phyloP scores from a whole-genome alignment of 2,888 invertebrate genomes.

The Caenorhabditis virilis region DNA sequence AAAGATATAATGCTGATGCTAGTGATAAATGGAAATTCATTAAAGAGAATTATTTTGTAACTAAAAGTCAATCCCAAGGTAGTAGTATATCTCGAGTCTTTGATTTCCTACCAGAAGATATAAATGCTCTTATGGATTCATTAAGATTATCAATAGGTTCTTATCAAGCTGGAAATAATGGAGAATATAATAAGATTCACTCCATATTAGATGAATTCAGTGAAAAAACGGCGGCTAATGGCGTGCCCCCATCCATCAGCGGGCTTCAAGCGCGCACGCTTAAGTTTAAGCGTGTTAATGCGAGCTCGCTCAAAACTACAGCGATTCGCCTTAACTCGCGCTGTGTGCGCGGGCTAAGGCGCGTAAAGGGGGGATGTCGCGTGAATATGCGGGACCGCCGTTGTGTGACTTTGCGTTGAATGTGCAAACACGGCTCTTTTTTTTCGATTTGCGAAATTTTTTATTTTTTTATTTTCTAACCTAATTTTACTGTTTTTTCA shows the following conservation, averaged over 20 bases:
- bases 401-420: too few relatives aligned
- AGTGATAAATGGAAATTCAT: constrained; percentile 55
- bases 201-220: constrained; percentile 39
- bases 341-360: not conserved
- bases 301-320: too few relatives aligned
- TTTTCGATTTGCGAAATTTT: too few relatives aligned
- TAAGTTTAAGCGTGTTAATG: too few relatives aligned
- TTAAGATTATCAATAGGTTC: constrained; percentile 35
- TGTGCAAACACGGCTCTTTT: too few relatives aligned
- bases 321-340: too few relatives aligned
- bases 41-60: constrained; percentile 37
- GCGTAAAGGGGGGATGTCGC: not conserved
- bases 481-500: too few relatives aligned
- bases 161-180: constrained; percentile 49
- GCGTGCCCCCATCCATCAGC: too few relatives aligned
- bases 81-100: not conserved
- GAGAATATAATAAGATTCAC: constrained; percentile 46
- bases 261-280: too few relatives aligned
- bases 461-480: too few relatives aligned
- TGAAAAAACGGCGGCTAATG: too few relatives aligned
- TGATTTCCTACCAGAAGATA: constrained; percentile 24
- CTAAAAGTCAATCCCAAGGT: constrained; percentile 19
- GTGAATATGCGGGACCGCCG: too few relatives aligned
- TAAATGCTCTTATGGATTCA: constrained; percentile 32
- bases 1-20: constrained; percentile 51